phyloP scores from a whole-genome alignment of 1,140 invertebrate genomes.

The Harpegnathos saltator region DNA sequence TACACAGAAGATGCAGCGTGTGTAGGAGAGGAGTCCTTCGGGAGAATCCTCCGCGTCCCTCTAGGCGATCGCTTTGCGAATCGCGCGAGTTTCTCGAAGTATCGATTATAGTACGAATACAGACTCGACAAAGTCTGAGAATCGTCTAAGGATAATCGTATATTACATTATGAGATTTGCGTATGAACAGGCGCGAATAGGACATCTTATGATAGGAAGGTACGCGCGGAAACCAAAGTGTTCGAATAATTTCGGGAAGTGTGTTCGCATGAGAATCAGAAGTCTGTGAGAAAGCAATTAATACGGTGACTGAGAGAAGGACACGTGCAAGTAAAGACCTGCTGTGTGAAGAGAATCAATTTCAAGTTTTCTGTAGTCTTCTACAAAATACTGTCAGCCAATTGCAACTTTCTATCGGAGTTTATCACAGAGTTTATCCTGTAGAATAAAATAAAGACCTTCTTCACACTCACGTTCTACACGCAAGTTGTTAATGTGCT shows the following conservation, averaged over 20 bases:
- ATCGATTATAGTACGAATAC: constrained; percentile 2
- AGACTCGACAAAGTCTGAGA: constrained; percentile 12
- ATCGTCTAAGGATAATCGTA: constrained; percentile 17
- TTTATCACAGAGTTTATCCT: not conserved
- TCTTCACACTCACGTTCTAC: not conserved
- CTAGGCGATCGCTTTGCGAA: constrained; percentile 17
- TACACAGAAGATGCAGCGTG: constrained; percentile 62
- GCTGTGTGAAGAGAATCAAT: not conserved
- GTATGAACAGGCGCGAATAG: not conserved
- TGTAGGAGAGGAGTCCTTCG: not conserved
- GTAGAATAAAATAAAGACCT: not conserved
- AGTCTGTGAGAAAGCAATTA: not conserved
- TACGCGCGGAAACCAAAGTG: not conserved
- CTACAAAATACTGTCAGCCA: not conserved
- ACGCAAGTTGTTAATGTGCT: not conserved
- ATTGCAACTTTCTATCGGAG: not conserved
- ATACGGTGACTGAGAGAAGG: not conserved
- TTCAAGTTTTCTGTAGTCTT: not conserved
- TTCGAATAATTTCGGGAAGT: not conserved
- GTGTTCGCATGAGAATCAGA: not conserved
- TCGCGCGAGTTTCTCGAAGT: constrained; percentile 13
- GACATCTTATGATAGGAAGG: not conserved
- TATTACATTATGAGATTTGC: not conserved
- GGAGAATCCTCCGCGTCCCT: constrained; percentile 1
- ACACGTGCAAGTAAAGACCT: not conserved